phyloP scores from a whole-genome alignment of 2,888 invertebrate genomes.

The Plebejus melissa region DNA sequence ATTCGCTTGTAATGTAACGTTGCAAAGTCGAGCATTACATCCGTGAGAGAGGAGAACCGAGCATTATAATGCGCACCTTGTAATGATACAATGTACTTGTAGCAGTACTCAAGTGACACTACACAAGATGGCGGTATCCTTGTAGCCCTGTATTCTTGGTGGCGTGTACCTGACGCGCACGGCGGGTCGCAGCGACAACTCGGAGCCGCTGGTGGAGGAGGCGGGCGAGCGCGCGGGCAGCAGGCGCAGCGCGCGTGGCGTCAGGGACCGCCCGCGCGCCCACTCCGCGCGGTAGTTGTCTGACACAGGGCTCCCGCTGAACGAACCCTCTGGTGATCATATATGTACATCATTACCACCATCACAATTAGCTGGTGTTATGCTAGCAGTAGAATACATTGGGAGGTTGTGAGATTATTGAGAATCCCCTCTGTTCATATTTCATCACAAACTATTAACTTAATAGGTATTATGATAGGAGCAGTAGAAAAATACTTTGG shows the following conservation, averaged over 20 bases:
- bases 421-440: no score
- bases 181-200: slow-evolving; percentile 62
- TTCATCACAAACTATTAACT: no score
- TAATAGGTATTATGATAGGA: no score
- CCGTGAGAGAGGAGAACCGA: no score
- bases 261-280: slow-evolving; percentile 80
- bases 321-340: slow-evolving; percentile 52
- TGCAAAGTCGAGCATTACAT: no score
- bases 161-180: slow-evolving; percentile 63
- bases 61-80: no score
- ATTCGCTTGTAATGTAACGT: no score
- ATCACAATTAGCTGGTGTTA: no score
- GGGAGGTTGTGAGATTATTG: no score
- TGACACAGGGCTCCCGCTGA: slow-evolving; percentile 69
- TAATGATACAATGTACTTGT: no score
- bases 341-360: neutral
- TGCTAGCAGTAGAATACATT: no score
- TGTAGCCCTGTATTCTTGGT: neutral
- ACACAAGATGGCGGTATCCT: neutral
- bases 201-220: slow-evolving; percentile 65
- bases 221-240: slow-evolving; percentile 57
- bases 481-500: no score
- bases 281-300: slow-evolving; percentile 87
- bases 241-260: slow-evolving; percentile 64
- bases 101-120: neutral